Base-by-base conservation (phyloP, 1,140 invertebrate genomes). In the Nebria ingens region DNA sequence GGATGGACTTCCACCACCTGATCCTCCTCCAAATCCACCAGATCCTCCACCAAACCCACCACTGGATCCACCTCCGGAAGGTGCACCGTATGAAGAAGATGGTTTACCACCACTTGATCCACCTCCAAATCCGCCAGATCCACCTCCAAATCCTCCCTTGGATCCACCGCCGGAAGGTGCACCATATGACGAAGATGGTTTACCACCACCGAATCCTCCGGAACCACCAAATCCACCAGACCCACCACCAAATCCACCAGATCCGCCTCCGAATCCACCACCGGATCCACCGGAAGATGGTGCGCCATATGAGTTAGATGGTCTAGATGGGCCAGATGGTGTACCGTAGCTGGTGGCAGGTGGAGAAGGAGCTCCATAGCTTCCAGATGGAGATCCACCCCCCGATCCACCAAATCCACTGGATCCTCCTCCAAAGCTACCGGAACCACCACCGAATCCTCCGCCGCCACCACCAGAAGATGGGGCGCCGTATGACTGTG, bases 191-290 rank as follows among this genome's bases (percentile, higher is more conserved):
- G 55, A 56, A 1, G 58, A 75, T 65, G 71, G 59, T 12, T 54
- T 15, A 89, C 90, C 71, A 89, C 12, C 38, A 49, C 50, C 45
- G 23, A 21, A 57, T 4, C 51, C 34, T n/a, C 40, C 49, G 2
- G 53, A 56, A 2, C 62, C 55, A 51, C 42, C 45, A 12, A 49
- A 53, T 21, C 58, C 60, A 15, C 56, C 40, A 1, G 19, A 13
- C 1, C 21, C 21, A 51, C 17, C 9, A 20, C 62, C 17, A 34
- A 4, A 15, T 20, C 17, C 59, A 2, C 56, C 57, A 22, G 25
- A 51, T 17, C 51, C 51, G 38, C 66, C 4, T 9, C 1, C 61
- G 58, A 49, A 2, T 22, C 45, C 19, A 58, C 53, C 51, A 51
- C 56, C 38, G 50, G 40, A 56, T 29, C 56, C 60, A 53, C 59